These are phyloP conservation scores for Nyctibius bracteatus DNA, from an alignment of 2,113 vertebrate genomes.

Conservation along the genomic window DNA sequence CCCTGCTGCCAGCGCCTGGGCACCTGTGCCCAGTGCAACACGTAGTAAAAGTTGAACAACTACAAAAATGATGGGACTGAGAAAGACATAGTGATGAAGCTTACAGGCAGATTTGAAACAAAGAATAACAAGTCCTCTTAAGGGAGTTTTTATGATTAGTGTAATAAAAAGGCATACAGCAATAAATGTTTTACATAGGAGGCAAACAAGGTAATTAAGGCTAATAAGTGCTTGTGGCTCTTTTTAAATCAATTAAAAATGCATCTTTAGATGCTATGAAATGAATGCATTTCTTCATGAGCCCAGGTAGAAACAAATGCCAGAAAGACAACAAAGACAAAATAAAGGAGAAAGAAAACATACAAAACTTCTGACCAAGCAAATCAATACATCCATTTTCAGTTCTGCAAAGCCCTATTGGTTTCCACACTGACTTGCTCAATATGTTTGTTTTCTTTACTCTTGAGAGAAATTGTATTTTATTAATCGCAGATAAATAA, in stretches of 20 bases:
- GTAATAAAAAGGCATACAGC: neutral
- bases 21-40: too few relatives aligned
- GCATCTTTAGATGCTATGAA: neutral
- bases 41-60: rapidly evolving
- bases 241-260: neutral
- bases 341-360: neutral
- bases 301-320: neutral
- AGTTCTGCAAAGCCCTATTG: neutral
- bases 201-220: neutral
- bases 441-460: neutral
- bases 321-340: neutral
- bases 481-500: neutral
- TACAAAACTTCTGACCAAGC: neutral
- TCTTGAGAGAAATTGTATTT: neutral
- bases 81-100: neutral
- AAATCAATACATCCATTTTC: neutral
- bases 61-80: neutral
- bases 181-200: neutral
- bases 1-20: rapidly evolving
- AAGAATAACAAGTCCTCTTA: neutral
- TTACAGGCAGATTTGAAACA: neutral
- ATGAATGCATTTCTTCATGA: neutral
- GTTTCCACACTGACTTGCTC: neutral
- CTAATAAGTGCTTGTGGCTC: neutral
- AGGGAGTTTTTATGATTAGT: neutral